Conservation (phyloP, 2,888 invertebrate genomes). For the Dryobotodes eremita region DNA sequence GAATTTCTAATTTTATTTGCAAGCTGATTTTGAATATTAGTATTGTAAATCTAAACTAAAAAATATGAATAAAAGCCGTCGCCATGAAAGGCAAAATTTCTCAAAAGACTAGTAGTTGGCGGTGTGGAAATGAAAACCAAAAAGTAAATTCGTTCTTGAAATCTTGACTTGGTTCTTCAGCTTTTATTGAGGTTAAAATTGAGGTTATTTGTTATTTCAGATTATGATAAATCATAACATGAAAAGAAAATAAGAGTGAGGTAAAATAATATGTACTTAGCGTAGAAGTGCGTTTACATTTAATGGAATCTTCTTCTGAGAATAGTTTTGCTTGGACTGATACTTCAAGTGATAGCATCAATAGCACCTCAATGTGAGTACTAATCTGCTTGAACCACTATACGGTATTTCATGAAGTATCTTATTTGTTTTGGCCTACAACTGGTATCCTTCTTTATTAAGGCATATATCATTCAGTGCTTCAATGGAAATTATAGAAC, state of each 20-base stretch:
- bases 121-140: not conserved
- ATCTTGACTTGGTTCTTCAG: too few relatives aligned
- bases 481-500: not conserved
- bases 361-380: conserved; percentile 71
- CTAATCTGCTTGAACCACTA: not conserved
- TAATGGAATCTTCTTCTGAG: conserved; percentile 76
- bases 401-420: not conserved
- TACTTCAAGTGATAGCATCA: conserved; percentile 72
- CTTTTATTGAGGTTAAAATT: not conserved
- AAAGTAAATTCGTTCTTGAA: not conserved
- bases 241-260: not conserved
- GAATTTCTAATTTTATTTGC: too few relatives aligned
- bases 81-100: not conserved
- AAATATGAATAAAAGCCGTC: too few relatives aligned
- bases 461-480: not conserved
- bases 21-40: too few relatives aligned
- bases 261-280: not conserved
- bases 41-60: too few relatives aligned
- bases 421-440: not conserved
- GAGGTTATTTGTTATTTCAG: conserved; percentile 30
- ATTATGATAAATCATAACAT: conserved; percentile 17
- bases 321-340: conserved; percentile 79
- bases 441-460: not conserved
- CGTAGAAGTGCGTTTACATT: not conserved
- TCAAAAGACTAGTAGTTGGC: conserved; percentile 8